Conservation (phyloP, 2,888 invertebrate species). For the Apamea monoglypha region DNA sequence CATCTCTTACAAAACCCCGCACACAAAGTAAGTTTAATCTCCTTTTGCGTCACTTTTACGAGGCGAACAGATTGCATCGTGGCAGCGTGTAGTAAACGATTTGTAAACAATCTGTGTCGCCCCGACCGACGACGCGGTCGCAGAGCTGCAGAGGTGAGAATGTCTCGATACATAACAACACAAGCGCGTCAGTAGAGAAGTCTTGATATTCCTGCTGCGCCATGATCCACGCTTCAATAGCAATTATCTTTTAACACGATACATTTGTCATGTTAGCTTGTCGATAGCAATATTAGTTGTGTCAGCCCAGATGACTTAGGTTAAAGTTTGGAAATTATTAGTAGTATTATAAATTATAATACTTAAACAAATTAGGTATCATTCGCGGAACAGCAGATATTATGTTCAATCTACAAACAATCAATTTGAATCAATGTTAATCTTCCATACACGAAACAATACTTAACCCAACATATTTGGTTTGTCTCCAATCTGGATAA, state of each 20-base stretch:
- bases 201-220: neutral
- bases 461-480: neutral
- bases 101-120: slow-evolving; percentile 51
- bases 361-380: neutral
- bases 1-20: neutral
- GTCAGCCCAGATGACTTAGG: neutral
- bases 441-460: neutral
- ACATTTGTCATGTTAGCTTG: neutral
- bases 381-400: neutral
- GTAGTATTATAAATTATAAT: neutral
- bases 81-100: slow-evolving; percentile 22
- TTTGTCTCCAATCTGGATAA: neutral
- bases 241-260: slow-evolving; percentile 15
- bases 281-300: neutral
- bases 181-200: neutral
- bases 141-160: slow-evolving; percentile 14
- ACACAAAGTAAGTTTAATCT: neutral
- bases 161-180: slow-evolving; percentile 13
- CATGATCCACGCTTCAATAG: neutral
- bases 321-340: neutral
- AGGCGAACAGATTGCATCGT: slow-evolving; percentile 24
- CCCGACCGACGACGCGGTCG: neutral
- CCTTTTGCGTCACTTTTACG: slow-evolving; percentile 16
- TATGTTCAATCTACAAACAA: neutral
- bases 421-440: neutral